A percentile compares a stretch with the other conserved stretches of the same genome.
Evolutionary conservation across 2,113 vertebrate genomes (phyloP).

Genomic region (Lampris megalopsis): DNA sequence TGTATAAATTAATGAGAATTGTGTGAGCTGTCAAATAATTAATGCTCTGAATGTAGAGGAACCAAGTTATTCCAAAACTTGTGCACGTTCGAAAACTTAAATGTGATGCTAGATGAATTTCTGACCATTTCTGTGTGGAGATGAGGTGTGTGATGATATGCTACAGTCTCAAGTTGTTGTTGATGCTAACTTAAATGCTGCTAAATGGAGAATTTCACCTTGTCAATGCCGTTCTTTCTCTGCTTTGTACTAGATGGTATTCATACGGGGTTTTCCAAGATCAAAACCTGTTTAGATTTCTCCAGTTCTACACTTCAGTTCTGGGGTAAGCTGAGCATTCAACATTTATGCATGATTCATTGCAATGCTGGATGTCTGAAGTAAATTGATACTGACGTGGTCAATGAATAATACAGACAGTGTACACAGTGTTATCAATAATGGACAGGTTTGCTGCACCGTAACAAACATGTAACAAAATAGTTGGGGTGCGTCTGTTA

Average conservation of each 20-base stretch:
- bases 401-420: constrained; percentile 68
- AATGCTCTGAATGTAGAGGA: no score
- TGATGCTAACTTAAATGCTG: background rate
- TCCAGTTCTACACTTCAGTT: constrained; percentile 24
- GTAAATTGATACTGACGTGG: constrained; percentile 43
- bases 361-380: constrained; percentile 31
- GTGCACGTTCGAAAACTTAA: background rate
- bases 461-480: constrained; percentile 10
- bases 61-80: background rate
- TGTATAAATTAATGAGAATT: no score
- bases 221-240: background rate
- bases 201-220: background rate
- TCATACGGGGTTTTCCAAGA: background rate
- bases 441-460: constrained; percentile 48
- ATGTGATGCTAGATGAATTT: background rate
- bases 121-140: background rate
- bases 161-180: background rate
- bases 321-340: background rate
- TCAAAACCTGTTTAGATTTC: constrained; percentile 21
- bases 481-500: constrained; percentile 7
- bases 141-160: background rate
- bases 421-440: constrained; percentile 65
- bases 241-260: background rate
- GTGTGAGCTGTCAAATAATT: no score
- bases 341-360: constrained; percentile 19